Evolutionary conservation across 2,113 vertebrate genomes (phyloP), one percentile per base, ranked within the genome.

Genomic region (Halichoerus grypus): DNA sequence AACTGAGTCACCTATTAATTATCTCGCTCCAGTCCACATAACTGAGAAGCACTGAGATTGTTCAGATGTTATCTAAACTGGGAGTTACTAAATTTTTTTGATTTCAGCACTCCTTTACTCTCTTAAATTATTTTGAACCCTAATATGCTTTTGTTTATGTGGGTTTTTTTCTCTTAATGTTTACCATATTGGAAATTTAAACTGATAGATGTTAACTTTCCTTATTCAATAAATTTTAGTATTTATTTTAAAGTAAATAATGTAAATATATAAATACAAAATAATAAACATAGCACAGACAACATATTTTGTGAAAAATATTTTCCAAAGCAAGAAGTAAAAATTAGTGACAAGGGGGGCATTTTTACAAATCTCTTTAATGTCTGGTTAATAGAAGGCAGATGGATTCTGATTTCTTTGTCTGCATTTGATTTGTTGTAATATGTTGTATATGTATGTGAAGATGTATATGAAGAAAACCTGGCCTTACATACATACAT

Each of bases 301-400:
- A 91, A 57, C 22, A 31, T 89, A 33, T 77, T 96, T 88, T 5
- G 31, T 95, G 24, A 92, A 93, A 80, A 83, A 51, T 59, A 31
- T 95, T 84, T 93, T 71, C 91, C 72, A 91, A 94, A 92, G 53
- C 53, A 55, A 91, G 63, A 77, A 71, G 36, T 71, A 92, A 53
- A 61, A 53, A 28, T 42, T 77, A 59, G 36, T 46, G 31, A 55
- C 21, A 69, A 49, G 13, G 46, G 4, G 65, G 39, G 16, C 42
- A n/a, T 59, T 26, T 80, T 94, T 46, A 74, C 22, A 65, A 12
- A 79, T 39, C 0, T 36, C 46, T 91, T 84, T 67, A 55, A 8
- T 59, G 13, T 69, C 24, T 94, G 13, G 1, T 69, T 89, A 69
- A 69, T 46, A 65, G 61, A 49, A 79, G 79, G n/a, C 42, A 94